These are phyloP conservation scores for Leiothrix lutea DNA, from an alignment of 2,113 vertebrate species.

Conservation along the genomic window DNA sequence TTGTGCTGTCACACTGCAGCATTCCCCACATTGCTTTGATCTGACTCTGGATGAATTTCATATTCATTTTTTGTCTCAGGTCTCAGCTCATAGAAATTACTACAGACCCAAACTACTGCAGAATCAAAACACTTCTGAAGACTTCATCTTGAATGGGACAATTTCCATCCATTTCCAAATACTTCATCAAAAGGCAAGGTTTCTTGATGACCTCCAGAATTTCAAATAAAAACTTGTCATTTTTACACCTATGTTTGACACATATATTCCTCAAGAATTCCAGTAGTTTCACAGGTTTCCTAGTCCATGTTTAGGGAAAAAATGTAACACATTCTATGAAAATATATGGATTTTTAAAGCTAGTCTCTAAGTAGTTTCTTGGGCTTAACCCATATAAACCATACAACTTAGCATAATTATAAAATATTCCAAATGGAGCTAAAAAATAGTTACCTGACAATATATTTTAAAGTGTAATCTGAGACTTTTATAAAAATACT, in stretches of 20 bases:
- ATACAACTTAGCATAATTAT: neutral
- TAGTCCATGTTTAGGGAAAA: neutral
- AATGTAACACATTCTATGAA: neutral
- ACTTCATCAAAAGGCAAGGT: neutral
- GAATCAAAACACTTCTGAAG: neutral
- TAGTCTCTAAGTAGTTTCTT: neutral
- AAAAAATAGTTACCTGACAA: neutral
- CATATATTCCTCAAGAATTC: neutral
- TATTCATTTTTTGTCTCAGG: neutral
- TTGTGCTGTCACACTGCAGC: neutral
- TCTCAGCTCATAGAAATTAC: neutral
- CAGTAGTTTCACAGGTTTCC: neutral
- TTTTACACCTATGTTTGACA: neutral
- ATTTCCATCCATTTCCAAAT: neutral
- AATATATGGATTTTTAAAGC: neutral
- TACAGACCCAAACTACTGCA: neutral
- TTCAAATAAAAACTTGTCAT: neutral
- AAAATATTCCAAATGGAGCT: neutral
- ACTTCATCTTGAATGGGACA: neutral
- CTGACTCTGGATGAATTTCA: neutral
- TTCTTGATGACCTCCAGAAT: neutral
- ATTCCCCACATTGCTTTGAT: neutral
- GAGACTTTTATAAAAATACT: neutral
- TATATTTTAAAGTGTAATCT: neutral
- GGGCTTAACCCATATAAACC: neutral